Evolutionary conservation across 2,888 invertebrate genomes (phyloP).

Genomic region (Microchrysa polita): DNA sequence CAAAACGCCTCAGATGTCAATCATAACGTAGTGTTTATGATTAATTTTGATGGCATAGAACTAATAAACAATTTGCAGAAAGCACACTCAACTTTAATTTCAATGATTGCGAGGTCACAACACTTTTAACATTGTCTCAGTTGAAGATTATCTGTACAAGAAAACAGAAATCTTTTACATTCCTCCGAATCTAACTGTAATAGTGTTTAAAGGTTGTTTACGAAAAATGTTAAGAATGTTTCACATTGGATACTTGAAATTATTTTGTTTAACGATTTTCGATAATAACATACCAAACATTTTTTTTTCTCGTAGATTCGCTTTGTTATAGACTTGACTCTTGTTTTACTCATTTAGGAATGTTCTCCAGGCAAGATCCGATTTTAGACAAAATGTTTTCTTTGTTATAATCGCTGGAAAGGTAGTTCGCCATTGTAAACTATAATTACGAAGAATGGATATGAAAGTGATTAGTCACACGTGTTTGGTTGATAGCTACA

Average conservation of each 20-base stretch:
- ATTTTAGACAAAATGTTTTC: too few species aligned
- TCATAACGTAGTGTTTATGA: slow-evolving; percentile 32
- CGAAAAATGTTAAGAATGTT: slow-evolving; percentile 28
- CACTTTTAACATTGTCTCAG: slow-evolving; percentile 12
- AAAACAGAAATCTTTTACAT: slow-evolving; percentile 19
- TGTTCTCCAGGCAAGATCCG: neutral
- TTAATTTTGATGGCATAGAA: slow-evolving; percentile 42
- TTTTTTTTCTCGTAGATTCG: neutral
- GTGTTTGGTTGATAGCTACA: too few species aligned
- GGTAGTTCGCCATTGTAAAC: neutral
- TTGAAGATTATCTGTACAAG: neutral
- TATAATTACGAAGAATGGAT: neutral
- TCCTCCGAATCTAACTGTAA: slow-evolving; percentile 19
- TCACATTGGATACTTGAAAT: slow-evolving; percentile 2
- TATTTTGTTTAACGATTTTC: slow-evolving; percentile 23
- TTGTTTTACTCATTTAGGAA: neutral
- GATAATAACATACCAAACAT: slow-evolving; percentile 10
- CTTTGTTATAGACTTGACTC: neutral
- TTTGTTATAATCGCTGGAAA: neutral
- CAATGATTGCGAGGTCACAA: slow-evolving; percentile 32
- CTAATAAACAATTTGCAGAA: slow-evolving; percentile 39
- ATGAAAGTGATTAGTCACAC: neutral
- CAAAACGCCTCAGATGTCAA: slow-evolving; percentile 31
- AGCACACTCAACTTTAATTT: slow-evolving; percentile 26
- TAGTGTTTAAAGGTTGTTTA: slow-evolving; percentile 19